Evolutionary conservation across 2,888 invertebrate genomes (phyloP).

Genomic region (Amaurobius ferox): DNA sequence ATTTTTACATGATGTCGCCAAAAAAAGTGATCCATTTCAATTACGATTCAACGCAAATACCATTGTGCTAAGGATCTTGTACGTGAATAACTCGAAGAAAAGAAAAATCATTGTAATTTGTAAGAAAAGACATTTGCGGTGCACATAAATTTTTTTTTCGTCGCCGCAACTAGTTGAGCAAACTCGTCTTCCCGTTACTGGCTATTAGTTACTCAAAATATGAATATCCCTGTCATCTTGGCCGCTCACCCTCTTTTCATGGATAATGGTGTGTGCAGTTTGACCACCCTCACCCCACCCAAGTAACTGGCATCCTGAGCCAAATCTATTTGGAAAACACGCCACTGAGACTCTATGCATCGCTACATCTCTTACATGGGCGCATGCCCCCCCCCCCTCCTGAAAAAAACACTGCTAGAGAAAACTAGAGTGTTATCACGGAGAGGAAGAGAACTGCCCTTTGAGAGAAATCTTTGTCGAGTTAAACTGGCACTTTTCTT

Average conservation of each 20-base stretch:
- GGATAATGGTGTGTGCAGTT: neutral
- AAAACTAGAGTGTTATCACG: neutral
- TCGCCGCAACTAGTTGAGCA: constrained; percentile 4
- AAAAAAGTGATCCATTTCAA: too few species aligned
- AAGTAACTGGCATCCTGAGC: neutral
- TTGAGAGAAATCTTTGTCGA: too few species aligned
- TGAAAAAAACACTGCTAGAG: neutral
- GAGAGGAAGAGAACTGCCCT: neutral
- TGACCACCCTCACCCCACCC: neutral
- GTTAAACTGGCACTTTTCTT: too few species aligned
- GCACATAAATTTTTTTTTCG: too few species aligned
- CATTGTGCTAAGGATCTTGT: too few species aligned
- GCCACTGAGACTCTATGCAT: neutral
- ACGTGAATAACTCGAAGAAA: too few species aligned
- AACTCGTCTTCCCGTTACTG: neutral
- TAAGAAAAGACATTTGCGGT: too few species aligned
- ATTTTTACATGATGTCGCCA: too few species aligned
- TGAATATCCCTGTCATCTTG: neutral
- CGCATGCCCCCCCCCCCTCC: neutral
- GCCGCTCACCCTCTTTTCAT: neutral
- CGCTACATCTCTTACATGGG: neutral
- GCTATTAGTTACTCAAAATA: neutral
- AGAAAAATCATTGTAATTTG: too few species aligned
- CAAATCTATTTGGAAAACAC: neutral
- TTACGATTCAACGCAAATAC: too few species aligned